A percentile compares a stretch with the other conserved stretches of the same genome.
phyloP scores from a whole-genome alignment of 2,888 invertebrate species.

The Phengaris alcon region DNA sequence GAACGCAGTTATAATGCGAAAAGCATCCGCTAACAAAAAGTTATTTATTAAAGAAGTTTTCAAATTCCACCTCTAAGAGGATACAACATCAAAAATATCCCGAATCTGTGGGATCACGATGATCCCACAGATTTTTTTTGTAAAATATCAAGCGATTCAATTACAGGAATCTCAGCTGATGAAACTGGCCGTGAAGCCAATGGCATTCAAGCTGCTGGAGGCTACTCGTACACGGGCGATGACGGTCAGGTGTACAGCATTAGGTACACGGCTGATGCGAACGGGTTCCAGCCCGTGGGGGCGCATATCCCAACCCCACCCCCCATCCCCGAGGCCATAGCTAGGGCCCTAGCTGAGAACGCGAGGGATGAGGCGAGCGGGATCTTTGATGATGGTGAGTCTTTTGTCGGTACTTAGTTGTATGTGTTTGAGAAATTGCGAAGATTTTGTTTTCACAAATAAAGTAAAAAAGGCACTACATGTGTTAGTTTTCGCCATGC shows the following conservation, averaged over 20 bases:
- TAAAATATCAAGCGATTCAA: neutral
- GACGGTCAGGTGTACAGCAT: constrained; percentile 79
- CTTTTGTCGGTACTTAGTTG: neutral
- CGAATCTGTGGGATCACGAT: too few relatives aligned
- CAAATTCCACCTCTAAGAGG: too few relatives aligned
- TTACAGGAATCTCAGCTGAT: constrained; percentile 65
- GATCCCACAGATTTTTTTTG: too few relatives aligned
- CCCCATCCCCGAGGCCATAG: constrained; percentile 79
- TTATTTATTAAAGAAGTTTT: too few relatives aligned
- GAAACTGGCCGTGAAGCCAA: constrained; percentile 64
- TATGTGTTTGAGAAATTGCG: too few relatives aligned
- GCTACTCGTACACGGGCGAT: constrained; percentile 80
- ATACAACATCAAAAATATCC: too few relatives aligned
- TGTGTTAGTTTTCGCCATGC: too few relatives aligned
- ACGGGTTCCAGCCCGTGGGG: constrained; percentile 76
- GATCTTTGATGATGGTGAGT: constrained; percentile 73
- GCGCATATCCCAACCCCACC: constrained; percentile 80
- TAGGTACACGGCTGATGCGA: constrained; percentile 65
- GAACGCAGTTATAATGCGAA: too few relatives aligned
- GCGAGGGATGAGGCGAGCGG: constrained; percentile 77
- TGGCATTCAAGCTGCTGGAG: constrained; percentile 76
- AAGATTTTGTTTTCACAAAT: too few relatives aligned
- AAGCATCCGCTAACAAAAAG: too few relatives aligned
- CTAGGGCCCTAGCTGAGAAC: constrained; percentile 69
- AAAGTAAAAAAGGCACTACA: too few relatives aligned